Base-by-base conservation (phyloP, 92 coral and sea anemone species). In the Galaxea fascicularis region DNA sequence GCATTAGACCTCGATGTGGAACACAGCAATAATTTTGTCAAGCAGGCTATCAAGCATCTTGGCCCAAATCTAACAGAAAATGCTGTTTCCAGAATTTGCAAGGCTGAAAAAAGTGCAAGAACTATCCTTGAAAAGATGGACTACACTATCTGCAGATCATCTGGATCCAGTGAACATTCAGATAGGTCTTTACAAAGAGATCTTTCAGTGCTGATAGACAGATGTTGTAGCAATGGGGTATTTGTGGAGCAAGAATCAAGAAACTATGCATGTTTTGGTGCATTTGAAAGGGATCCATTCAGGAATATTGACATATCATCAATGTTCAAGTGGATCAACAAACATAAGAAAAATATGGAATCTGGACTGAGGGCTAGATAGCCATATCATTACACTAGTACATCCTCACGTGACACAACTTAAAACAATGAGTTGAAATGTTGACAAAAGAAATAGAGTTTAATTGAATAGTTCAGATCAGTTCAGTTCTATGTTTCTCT, bases 1-100 rank as follows among this genome's bases (percentile, higher is more conserved):
- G 65, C 95, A 15, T 76, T 91, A 49, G 95, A 91, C 70, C 77
- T 91, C 21, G 90, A 88, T 74, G 51, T 88, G 73, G 95, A 91
- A 54, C 90, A 84, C 70, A 64, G 78, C 39, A 85, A 90, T 80
- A 85, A 74, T 39, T 85, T 44, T 29, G n/a, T 79, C 3, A 85
- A 85, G 46, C 78, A 88, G 54, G 73, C 45, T n/a, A 76, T 88
- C 27, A 85, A 82, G 66, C 62, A 67, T 56, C 73, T 91, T 73
- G 95, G 92, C n/a, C 90, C 90, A 21, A 87, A 87, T 80, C 66
- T 85, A 5, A 53, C 80, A 52, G 73, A 82, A 67, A 56, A 76
- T 16, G 77, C 91, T n/a, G 87, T 85, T 20, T 65, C 80, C 29
- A 67, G 92, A 49, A 77, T 80, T 24, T 85, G 90, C 46, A 86